Conservation (phyloP, 2,797 vertebrate species). For the Allobates femoralis region DNA sequence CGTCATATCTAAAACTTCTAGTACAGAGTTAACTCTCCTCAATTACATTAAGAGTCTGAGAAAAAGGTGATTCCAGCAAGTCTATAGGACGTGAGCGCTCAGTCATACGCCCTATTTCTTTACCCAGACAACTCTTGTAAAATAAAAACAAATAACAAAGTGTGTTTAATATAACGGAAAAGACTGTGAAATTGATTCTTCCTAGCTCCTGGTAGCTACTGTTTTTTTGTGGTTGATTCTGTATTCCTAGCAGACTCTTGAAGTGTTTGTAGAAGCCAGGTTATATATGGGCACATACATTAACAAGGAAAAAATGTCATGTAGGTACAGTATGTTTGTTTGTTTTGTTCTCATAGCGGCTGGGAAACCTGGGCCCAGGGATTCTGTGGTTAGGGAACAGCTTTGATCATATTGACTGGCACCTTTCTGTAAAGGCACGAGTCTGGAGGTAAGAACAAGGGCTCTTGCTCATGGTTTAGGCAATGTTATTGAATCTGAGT, state of each 20-base stretch:
- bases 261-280: constrained; percentile 48
- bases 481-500: constrained; percentile 45
- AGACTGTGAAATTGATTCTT: constrained; percentile 54
- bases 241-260: constrained; percentile 56
- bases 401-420: constrained; percentile 60
- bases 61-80: constrained; percentile 35
- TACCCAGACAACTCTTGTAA: constrained; percentile 47
- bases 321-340: constrained; percentile 53
- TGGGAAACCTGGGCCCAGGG: constrained; percentile 41
- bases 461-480: constrained; percentile 32
- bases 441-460: constrained; percentile 50
- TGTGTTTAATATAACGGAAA: constrained; percentile 45
- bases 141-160: constrained; percentile 55
- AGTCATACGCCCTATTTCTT: constrained; percentile 31
- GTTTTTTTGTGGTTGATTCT: constrained; percentile 47
- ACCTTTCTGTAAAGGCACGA: constrained; percentile 54
- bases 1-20: neutral
- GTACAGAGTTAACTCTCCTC: neutral
- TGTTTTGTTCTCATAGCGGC: constrained; percentile 53
- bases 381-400: constrained; percentile 47
- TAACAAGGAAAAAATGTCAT: constrained; percentile 39
- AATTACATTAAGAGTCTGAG: neutral
- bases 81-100: constrained; percentile 22
- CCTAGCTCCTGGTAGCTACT: constrained; percentile 47
- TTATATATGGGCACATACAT: constrained; percentile 50